Percentiles rank a stretch among this genome's conserved stretches.
Conservation (phyloP, 2,797 vertebrate genomes). For the Epinephelus awoara region DNA sequence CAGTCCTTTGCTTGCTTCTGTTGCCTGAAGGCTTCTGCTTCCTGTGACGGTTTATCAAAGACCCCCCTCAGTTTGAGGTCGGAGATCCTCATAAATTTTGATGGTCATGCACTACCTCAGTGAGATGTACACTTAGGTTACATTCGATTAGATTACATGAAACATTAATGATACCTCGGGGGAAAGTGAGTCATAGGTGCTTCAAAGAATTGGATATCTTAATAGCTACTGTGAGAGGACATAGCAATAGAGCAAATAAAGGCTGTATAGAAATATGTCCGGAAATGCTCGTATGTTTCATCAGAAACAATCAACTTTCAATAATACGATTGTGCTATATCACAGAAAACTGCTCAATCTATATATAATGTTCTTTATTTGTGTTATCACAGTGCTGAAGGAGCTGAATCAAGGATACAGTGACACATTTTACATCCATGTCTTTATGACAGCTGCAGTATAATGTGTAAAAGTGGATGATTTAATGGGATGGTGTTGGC, state of each 20-base stretch:
- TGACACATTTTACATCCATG: not conserved
- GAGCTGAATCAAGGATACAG: not conserved
- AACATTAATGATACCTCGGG: slow-evolving; percentile 67
- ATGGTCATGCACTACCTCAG: slow-evolving; percentile 49
- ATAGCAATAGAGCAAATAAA: slow-evolving; percentile 46
- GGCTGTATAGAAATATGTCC: slow-evolving; percentile 24
- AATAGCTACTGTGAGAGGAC: slow-evolving; percentile 13
- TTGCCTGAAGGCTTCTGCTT: not conserved
- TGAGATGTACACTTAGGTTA: slow-evolving; percentile 61
- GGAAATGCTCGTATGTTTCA: slow-evolving; percentile 33
- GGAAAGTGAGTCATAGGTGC: slow-evolving; percentile 53
- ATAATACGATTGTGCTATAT: slow-evolving; percentile 10
- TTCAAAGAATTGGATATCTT: slow-evolving; percentile 39
- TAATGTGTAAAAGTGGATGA: not conserved
- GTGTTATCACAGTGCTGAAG: not conserved
- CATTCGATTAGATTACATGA: slow-evolving; percentile 70
- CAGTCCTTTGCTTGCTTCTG: not conserved
- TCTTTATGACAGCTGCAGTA: not conserved
- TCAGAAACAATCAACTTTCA: slow-evolving; percentile 13
- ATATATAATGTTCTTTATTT: too few species aligned
- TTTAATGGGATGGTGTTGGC: not conserved
- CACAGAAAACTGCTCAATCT: not conserved
- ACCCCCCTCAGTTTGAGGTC: slow-evolving; percentile 28
- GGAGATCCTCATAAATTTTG: slow-evolving; percentile 50
- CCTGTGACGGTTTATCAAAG: slow-evolving; percentile 16